These are phyloP conservation scores for Oreohelix idahoensis DNA, from an alignment of 1,140 invertebrate species.

Conservation along the genomic window DNA sequence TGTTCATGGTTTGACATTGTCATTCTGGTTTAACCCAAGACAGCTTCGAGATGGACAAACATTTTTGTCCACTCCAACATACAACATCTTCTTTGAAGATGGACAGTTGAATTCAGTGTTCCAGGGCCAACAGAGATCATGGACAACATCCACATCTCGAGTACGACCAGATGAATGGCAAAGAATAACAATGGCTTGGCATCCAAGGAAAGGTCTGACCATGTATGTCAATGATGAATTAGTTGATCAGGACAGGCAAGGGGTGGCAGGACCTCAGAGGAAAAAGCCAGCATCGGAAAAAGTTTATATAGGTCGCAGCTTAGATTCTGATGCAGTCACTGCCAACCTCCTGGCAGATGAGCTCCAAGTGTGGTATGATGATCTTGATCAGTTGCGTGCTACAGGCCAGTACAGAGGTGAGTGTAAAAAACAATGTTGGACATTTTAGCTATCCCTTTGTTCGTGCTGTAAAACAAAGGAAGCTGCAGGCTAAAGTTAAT, in stretches of 20 bases:
- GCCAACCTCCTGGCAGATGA: conserved; percentile 65
- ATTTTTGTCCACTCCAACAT: conserved; percentile 65
- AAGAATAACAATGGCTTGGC: conserved; percentile 68
- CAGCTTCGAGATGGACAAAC: conserved; percentile 56
- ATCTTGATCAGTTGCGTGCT: conserved; percentile 51
- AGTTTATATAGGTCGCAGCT: conserved; percentile 57
- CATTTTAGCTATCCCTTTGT: too few relatives aligned
- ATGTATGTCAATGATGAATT: conserved; percentile 61
- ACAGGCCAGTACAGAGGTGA: conserved; percentile 59
- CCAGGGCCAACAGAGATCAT: conserved; percentile 49
- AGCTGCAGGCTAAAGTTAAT: too few relatives aligned
- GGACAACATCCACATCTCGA: conserved; percentile 57
- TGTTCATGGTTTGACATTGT: conserved; percentile 67
- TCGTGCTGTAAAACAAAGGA: too few relatives aligned
- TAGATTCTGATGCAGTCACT: conserved; percentile 36
- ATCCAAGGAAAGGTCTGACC: conserved; percentile 59
- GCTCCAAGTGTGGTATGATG: conserved; percentile 68
- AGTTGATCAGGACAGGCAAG: conserved; percentile 39
- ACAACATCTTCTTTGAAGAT: conserved; percentile 65
- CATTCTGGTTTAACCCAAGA: conserved; percentile 63
- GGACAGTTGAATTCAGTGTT: conserved; percentile 61
- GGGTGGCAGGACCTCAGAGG: conserved; percentile 40
- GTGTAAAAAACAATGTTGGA: not conserved
- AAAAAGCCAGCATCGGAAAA: conserved; percentile 51
- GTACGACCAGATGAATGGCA: conserved; percentile 64